A percentile compares a stretch with the other conserved stretches of the same genome.
Conservation (phyloP, 2,113 vertebrate species). For the Neopipo cinnamomea region DNA sequence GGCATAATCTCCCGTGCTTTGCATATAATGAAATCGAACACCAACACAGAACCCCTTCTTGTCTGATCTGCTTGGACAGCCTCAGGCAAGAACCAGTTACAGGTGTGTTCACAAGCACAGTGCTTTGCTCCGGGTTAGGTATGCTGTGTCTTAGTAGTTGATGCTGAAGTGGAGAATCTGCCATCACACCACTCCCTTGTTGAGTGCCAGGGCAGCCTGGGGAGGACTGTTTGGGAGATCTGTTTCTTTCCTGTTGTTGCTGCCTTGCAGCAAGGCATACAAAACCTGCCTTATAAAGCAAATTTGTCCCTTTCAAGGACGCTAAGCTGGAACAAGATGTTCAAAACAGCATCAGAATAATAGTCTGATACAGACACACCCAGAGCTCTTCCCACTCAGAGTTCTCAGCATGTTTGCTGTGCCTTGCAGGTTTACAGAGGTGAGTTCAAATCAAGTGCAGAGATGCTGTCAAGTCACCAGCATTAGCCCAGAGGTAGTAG, state of each 20-base stretch:
- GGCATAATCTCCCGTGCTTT: neutral
- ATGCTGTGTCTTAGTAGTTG: neutral
- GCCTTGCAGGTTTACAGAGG: neutral
- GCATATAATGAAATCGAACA: accelerated
- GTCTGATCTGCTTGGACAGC: neutral
- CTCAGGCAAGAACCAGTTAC: neutral
- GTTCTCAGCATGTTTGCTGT: neutral
- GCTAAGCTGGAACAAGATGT: neutral
- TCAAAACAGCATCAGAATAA: neutral
- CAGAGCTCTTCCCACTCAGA: neutral
- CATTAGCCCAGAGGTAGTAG: neutral
- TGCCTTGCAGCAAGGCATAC: neutral
- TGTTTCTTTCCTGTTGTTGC: neutral
- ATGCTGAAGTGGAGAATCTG: neutral
- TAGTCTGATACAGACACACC: neutral
- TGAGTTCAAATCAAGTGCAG: conserved; percentile 17
- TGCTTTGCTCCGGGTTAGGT: neutral
- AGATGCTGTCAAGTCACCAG: neutral
- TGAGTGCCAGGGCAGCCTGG: neutral
- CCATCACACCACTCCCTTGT: neutral
- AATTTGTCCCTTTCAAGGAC: neutral
- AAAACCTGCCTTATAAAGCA: neutral
- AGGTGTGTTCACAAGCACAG: neutral
- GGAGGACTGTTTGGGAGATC: neutral
- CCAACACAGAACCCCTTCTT: neutral